Evolutionary conservation across 2,113 vertebrate genomes (phyloP).

Genomic region (Pseudorasbora parva): DNA sequence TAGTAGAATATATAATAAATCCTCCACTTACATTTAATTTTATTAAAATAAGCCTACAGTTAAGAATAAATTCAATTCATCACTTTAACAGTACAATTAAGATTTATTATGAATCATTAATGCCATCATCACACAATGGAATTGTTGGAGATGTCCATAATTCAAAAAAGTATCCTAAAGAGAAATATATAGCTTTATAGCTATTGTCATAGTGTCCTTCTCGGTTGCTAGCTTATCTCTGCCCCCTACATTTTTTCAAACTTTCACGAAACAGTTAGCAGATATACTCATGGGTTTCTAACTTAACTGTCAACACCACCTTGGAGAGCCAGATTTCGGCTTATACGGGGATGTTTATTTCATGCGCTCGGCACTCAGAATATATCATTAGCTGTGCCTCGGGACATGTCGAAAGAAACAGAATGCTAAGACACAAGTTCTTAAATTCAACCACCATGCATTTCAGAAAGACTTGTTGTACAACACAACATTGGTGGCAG

Average conservation of each 20-base stretch:
- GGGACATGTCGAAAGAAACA: slow-evolving; percentile 21
- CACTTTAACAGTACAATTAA: too few relatives aligned
- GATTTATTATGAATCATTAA: too few relatives aligned
- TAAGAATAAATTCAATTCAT: too few relatives aligned
- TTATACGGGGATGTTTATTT: slow-evolving; percentile 2
- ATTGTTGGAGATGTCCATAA: too few relatives aligned
- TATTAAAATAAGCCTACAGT: too few relatives aligned
- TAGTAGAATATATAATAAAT: too few relatives aligned
- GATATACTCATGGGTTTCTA: neutral
- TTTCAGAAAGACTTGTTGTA: slow-evolving; percentile 47
- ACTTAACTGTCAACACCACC: slow-evolving; percentile 13
- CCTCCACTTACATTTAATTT: too few relatives aligned
- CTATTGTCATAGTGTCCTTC: neutral
- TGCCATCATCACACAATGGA: too few relatives aligned
- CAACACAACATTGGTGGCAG: slow-evolving; percentile 16
- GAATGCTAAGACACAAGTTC: slow-evolving; percentile 60
- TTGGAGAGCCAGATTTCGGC: slow-evolving; percentile 9
- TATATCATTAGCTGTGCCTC: slow-evolving; percentile 19
- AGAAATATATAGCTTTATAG: neutral
- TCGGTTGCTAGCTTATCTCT: slow-evolving; percentile 3
- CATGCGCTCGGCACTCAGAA: slow-evolving; percentile 9
- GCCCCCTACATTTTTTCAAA: neutral
- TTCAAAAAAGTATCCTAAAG: neutral
- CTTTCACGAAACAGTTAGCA: slow-evolving; percentile 14
- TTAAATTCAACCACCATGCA: slow-evolving; percentile 55